Percentiles rank a stretch among this genome's conserved stretches.
Conservation (phyloP, 2,797 vertebrate genomes). For the Peromyscus nudipes region DNA sequence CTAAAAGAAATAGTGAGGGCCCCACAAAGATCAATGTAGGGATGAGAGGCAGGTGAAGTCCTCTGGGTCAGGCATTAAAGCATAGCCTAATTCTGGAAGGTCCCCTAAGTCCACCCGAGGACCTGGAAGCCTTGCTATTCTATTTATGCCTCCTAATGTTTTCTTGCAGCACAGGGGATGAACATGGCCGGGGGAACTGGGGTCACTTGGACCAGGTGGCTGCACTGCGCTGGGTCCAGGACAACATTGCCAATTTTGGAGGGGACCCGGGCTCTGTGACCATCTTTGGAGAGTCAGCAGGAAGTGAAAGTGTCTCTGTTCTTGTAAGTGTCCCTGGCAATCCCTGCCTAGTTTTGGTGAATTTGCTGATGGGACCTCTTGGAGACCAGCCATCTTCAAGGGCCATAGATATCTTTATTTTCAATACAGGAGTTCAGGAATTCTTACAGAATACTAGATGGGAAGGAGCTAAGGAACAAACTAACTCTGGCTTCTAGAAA, state of each 20-base stretch:
- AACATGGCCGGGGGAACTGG: conserved; percentile 92
- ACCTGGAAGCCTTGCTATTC: background rate
- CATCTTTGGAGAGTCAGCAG: conserved; percentile 93
- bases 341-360: too few species aligned
- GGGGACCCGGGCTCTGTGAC: conserved; percentile 92
- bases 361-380: background rate
- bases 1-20: background rate
- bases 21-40: background rate
- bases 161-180: conserved; percentile 91
- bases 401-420: background rate
- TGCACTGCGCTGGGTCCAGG: conserved; percentile 93
- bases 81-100: background rate
- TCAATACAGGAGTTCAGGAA: background rate
- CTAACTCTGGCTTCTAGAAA: background rate
- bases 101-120: rapidly evolving
- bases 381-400: background rate
- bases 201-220: conserved; percentile 94
- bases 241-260: conserved; percentile 92
- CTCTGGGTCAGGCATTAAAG: background rate
- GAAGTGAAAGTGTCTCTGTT: conserved; percentile 91
- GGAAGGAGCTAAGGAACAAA: background rate
- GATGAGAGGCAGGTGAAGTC: background rate
- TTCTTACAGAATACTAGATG: background rate
- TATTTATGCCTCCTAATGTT: background rate
- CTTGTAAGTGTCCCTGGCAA: conserved; percentile 88